Evolutionary conservation across 2,888 invertebrate species (phyloP).

Genomic region (Augochlorella aurata): DNA sequence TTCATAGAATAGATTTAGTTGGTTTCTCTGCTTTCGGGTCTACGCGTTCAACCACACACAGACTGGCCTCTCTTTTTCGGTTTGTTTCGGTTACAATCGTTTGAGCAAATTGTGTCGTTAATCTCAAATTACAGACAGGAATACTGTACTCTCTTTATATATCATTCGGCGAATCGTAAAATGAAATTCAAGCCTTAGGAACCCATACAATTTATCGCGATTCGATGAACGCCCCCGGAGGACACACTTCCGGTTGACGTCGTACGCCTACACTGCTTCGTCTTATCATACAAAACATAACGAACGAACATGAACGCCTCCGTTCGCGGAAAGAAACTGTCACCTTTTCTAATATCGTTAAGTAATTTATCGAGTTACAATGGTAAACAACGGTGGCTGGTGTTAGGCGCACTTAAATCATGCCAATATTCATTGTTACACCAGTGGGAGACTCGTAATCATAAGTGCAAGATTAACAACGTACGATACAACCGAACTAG

Average conservation of each 20-base stretch:
- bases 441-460: conserved; percentile 12
- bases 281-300: conserved; percentile 4
- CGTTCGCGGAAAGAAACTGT: neutral
- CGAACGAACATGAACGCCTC: neutral
- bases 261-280: neutral
- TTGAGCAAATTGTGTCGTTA: conserved; percentile 59
- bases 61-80: neutral
- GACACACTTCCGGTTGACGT: conserved; percentile 11
- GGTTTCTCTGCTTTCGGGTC: neutral
- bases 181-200: neutral
- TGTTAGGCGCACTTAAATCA: conserved; percentile 23
- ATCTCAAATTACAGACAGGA: conserved; percentile 32
- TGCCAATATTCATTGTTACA: conserved; percentile 9
- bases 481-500: conserved; percentile 33
- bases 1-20: neutral
- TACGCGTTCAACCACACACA: conserved; percentile 5
- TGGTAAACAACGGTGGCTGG: conserved; percentile 16
- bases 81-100: conserved; percentile 46
- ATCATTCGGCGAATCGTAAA: neutral
- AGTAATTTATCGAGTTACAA: conserved; percentile 24
- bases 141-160: neutral
- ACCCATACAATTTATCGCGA: conserved; percentile 17
- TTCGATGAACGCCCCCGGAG: conserved; percentile 3
- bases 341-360: neutral
- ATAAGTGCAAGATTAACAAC: conserved; percentile 44